Base-by-base conservation (phyloP, 2,888 invertebrate genomes). In the Cheilosia soror region DNA sequence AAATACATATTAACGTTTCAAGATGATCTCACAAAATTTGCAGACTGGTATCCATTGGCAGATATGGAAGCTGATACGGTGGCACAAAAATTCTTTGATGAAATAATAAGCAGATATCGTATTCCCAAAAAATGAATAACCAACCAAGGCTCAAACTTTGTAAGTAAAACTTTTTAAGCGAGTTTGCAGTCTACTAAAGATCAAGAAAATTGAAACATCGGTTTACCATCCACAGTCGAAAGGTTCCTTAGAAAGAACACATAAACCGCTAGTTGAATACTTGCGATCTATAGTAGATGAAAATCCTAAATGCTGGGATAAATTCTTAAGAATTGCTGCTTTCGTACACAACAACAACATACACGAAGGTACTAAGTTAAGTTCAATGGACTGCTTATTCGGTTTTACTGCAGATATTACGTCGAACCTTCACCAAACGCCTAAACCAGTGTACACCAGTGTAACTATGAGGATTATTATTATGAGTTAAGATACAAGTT, bases 131-230 rank as follows among this genome's bases (percentile, higher is more conserved):
- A 37, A 9, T 37, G 4, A 9, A 37, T 37, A 37, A 37, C 37
- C 9, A 7, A 47, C n/a, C 47, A n/a, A 15, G 47, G 47, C 2
- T 15, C 47, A 6, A 15, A 47, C 13, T 47, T 47, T 47, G 5
- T 47, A 0, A n/a, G 47, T 47, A 15, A n/a, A 47, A 11, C 15
- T n/a, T 5, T 47, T 47, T 15, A 47, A 15, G 0, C 5, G 47
- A 15, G 13, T 47, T n/a, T 47, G 47, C 42, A 42, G 13, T 13
- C 13, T 47, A 15, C 13, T 47, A 4, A n/a, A 13, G 15, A 15
- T 47, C 47, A n/a, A 15, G 47, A 47, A 47, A 47, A n/a, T 47
- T n/a, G 5, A 47, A 47, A 47, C 47, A 11, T n/a, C 47, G 5
- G 47, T 15, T 3, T 47, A 47, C 5, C 47, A 47, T 13, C 47